Percentiles rank a stretch among this genome's conserved stretches.
Evolutionary conservation across 2,888 invertebrate genomes (phyloP).

Genomic region (Pachymerium ferrugineum): DNA sequence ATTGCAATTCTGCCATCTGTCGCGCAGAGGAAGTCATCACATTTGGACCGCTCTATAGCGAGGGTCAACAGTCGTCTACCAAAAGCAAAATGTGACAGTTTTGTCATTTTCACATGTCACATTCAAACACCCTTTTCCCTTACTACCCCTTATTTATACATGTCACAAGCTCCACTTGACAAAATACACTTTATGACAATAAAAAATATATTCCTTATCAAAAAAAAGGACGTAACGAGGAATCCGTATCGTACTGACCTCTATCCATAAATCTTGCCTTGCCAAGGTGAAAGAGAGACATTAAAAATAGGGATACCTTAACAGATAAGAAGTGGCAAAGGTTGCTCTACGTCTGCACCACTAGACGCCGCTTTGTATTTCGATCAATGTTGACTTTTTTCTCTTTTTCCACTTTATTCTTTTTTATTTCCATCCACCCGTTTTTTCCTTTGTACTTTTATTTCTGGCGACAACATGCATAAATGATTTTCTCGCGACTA

Average conservation of each 20-base stretch:
- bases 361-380: background rate
- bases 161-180: background rate
- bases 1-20: conserved; percentile 10
- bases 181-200: background rate
- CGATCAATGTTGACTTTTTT: background rate
- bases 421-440: background rate
- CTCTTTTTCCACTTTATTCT: background rate
- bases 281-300: background rate
- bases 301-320: background rate
- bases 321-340: background rate
- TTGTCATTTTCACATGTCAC: background rate
- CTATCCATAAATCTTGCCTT: background rate
- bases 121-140: too few relatives aligned
- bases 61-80: conserved; percentile 3
- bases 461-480: background rate
- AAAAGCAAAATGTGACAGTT: background rate
- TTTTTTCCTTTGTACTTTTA: background rate
- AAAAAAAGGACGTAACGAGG: background rate
- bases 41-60: background rate
- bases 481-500: background rate
- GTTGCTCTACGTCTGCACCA: background rate
- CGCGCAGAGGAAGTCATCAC: conserved; percentile 7
- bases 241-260: background rate
- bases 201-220: background rate
- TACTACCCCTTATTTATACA: background rate